These are phyloP conservation scores for Leptinotarsa rubiginosa DNA, from an alignment of 2,888 invertebrate genomes.

Conservation along the genomic window DNA sequence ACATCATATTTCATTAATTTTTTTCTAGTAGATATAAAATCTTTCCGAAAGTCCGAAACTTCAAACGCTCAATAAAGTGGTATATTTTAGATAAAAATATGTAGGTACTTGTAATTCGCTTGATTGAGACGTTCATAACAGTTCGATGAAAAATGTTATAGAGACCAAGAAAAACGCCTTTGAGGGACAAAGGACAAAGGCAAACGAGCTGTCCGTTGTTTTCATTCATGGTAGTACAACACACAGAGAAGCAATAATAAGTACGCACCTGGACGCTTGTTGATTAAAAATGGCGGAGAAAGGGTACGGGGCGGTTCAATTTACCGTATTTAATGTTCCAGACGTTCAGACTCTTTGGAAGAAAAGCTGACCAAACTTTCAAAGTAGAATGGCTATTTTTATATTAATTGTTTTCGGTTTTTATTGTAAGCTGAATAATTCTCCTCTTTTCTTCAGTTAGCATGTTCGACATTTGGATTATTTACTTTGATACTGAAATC, in stretches of 20 bases:
- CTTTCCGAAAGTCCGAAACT: no score
- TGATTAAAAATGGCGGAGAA: conserved; percentile 50
- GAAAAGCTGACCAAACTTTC: conserved; percentile 3
- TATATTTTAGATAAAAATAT: no score
- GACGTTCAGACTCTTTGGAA: conserved; percentile 5
- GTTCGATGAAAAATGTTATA: conserved; percentile 13
- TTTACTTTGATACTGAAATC: no score
- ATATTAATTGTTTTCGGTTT: neutral
- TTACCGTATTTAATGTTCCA: conserved; percentile 37
- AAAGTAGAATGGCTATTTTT: neutral
- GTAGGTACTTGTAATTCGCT: neutral
- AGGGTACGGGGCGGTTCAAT: conserved; percentile 46
- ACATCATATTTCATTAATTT: no score
- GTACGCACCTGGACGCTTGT: conserved; percentile 52
- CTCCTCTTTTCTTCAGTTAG: no score
- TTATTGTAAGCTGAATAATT: no score
- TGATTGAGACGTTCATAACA: neutral
- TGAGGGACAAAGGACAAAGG: conserved; percentile 48
- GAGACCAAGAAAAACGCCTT: conserved; percentile 47
- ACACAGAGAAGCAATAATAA: conserved; percentile 44
- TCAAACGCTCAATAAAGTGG: no score
- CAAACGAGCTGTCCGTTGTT: conserved; percentile 51
- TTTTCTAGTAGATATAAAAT: no score
- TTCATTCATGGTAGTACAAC: conserved; percentile 49
- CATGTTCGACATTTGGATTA: no score